Base-by-base conservation (phyloP, 2,888 invertebrate species). In the Doris montereyensis region DNA sequence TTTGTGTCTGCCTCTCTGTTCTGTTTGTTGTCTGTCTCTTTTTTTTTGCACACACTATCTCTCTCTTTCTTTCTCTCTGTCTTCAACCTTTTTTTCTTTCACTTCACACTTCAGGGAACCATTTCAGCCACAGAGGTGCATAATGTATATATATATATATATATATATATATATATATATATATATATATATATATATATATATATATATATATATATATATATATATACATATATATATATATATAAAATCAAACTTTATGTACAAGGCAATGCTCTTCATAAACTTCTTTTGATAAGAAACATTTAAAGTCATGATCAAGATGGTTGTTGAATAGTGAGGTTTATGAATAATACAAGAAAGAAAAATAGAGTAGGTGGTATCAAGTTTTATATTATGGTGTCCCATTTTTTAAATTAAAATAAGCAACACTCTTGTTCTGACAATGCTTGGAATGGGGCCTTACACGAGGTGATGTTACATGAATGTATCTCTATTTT, bases 251-350 rank as follows among this genome's bases (percentile, higher is more conserved):
- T 41, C 2, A 2, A 65, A 8, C 26, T 73, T 58, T 60, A 73
- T 73, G 5, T 73, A 73, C 60, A 73, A n/a, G 34, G 58, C 73
- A 73, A 58, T 60, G 73, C 73, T 60, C n/a, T n/a, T n/a, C n/a
- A n/a, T n/a, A n/a, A n/a, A n/a, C n/a, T n/a, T n/a, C n/a, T n/a
- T n/a, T n/a, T n/a, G n/a, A n/a, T n/a, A n/a, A n/a, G n/a, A n/a
- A n/a, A n/a, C n/a, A n/a, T n/a, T n/a, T n/a, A n/a, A n/a, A n/a
- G 4, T 60, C 57, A 32, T 58, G 73, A 73, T 73, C 58, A 73
- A 60, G 8, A 60, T n/a, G 26, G 30, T 60, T 26, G 34, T 34
- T 60, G 3, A 17, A 73, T 24, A 13, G 17, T 35, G 8, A 28
- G 30, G 17, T 28, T 28, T 75, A 41, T 65, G 65, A 26, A 65